These are phyloP conservation scores for Psilopsiagon aymara DNA, from an alignment of 2,113 vertebrate genomes.

Conservation along the genomic window DNA sequence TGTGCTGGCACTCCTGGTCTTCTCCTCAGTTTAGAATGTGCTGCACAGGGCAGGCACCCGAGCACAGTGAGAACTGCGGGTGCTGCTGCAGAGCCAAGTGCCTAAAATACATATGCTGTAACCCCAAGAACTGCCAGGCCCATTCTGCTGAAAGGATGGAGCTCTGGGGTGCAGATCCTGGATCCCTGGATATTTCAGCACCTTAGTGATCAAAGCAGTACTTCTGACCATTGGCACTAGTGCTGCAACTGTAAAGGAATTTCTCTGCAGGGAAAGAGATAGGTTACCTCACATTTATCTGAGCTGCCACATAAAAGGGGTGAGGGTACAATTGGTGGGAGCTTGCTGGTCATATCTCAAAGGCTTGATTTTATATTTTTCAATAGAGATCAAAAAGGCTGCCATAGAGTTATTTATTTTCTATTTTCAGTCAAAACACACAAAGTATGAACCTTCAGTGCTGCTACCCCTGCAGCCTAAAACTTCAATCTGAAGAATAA, in stretches of 20 bases:
- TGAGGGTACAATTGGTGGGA: background rate
- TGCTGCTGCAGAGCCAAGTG: background rate
- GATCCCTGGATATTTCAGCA: background rate
- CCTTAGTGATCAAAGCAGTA: background rate
- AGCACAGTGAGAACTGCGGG: rapidly evolving
- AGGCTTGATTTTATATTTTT: background rate
- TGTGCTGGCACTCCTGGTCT: background rate
- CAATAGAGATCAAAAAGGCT: background rate
- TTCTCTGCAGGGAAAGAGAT: background rate
- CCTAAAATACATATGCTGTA: background rate
- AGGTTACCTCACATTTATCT: background rate
- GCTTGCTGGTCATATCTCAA: background rate
- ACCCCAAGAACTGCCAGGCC: background rate
- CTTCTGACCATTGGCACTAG: background rate
- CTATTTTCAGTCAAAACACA: background rate
- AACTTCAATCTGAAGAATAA: background rate
- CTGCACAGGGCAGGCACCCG: background rate
- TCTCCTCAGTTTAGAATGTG: rapidly evolving
- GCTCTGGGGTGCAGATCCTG: background rate
- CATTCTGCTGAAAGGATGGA: background rate
- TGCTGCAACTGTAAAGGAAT: background rate
- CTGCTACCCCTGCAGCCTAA: background rate
- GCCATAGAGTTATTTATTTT: conserved; percentile 1
- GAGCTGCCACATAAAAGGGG: background rate
- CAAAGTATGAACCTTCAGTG: background rate